Percentiles rank a stretch among this genome's conserved stretches.
Conservation (phyloP, 2,888 invertebrate species). For the Dexiosoma caninum region DNA sequence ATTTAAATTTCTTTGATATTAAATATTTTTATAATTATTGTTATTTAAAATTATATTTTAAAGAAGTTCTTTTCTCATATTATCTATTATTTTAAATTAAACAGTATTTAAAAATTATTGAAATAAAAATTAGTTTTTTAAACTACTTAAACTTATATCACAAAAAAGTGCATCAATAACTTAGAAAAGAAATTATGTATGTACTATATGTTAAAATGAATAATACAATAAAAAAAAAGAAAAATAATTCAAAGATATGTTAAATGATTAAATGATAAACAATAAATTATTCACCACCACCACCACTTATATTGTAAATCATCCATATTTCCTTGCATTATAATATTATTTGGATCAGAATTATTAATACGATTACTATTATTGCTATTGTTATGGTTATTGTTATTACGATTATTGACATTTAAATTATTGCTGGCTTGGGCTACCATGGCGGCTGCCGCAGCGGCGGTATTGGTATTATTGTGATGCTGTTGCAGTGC, state of each 20-base stretch:
- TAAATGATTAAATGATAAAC: constrained; percentile 12
- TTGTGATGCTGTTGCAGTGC: constrained; percentile 64
- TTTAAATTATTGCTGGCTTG: constrained; percentile 75
- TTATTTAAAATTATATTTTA: not conserved
- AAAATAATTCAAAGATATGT: not conserved
- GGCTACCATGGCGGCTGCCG: constrained; percentile 80
- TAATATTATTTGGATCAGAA: constrained; percentile 73
- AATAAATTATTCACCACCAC: constrained; percentile 72
- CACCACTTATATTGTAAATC: constrained; percentile 76
- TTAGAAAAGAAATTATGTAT: constrained; percentile 5
- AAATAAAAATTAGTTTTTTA: constrained; percentile 6
- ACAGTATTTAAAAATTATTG: constrained; percentile 6
- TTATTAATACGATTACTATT: constrained; percentile 65
- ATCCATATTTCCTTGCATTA: constrained; percentile 76
- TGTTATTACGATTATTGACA: constrained; percentile 64
- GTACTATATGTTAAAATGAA: no score
- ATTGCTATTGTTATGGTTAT: constrained; percentile 62
- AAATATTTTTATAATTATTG: not conserved
- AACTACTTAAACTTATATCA: constrained; percentile 60
- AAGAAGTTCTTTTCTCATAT: not conserved
- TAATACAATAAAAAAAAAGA: constrained; percentile 2
- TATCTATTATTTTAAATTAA: constrained; percentile 32
- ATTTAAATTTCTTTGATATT: not conserved
- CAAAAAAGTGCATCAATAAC: constrained; percentile 58
- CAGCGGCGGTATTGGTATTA: constrained; percentile 79